Evolutionary conservation across 2,113 vertebrate genomes (phyloP), one percentile per base, ranked within the genome.

Genomic region (Colistium nudipinnis): DNA sequence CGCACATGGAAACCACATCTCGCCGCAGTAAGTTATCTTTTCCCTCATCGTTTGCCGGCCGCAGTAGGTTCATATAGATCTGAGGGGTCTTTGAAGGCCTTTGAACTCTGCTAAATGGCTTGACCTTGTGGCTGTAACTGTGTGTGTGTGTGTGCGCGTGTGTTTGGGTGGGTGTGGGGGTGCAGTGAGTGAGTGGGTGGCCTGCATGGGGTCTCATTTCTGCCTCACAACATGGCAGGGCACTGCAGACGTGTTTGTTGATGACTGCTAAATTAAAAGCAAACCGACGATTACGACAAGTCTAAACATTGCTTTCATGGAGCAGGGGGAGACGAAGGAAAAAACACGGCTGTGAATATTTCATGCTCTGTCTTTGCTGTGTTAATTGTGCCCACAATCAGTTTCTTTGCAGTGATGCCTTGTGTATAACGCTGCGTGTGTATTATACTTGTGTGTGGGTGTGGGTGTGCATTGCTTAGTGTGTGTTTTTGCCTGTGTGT

Each of bases 91-190:
- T 96, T 95, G 94, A 97, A 97, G 94, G 92, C 89, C 93, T 97
- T 96, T 96, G 95, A 97, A 96, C 95, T 95, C 93, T 92, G 92
- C 94, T 95, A 95, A 96, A 95, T 95, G 94, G 93, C 94, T 96
- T 95, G 94, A 96, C 95, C 95, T 95, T 95, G 94, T 86, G 82
- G 92, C 77, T 87, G 74, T 72, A 72, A 90, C 92, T 74, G 82
- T 72, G 71, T 70, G 57, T 64, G 53, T 74, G 64, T 35, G 49
- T 76, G 62, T 76, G 33, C 62, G 64, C 36, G 61, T 38, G 62
- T 76, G 62, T 77, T 39, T 67, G 64, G 44, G 61, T 41, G 62
- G 84, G 92, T 88, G 86, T 89, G 90, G 95, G 83, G 94, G 81
- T 51, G 62, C 31, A 74, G 82, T 28, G 71, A 74, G 82, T 28